phyloP scores from a whole-genome alignment of 2,888 invertebrate species.

The Lypha dubia region DNA sequence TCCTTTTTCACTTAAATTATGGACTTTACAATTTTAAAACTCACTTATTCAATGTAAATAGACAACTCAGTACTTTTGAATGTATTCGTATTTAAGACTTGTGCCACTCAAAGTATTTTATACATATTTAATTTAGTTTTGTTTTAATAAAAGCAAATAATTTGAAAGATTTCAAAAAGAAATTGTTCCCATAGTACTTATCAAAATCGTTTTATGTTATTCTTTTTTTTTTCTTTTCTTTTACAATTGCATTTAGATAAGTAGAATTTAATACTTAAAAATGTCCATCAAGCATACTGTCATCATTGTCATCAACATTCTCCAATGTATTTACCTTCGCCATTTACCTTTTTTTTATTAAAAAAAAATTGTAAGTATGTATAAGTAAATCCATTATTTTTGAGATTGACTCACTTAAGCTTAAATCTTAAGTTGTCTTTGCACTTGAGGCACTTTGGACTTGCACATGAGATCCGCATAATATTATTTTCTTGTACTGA shows the following conservation, averaged over 20 bases:
- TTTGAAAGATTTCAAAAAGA: no score
- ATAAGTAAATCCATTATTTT: conserved; percentile 1
- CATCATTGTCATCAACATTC: neutral
- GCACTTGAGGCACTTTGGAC: conserved; percentile 2
- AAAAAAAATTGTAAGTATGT: neutral
- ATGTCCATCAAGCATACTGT: neutral
- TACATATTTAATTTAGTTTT: no score
- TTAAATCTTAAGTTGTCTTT: conserved; percentile 1
- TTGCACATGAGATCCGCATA: neutral
- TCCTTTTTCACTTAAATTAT: no score
- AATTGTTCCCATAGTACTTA: no score
- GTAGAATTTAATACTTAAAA: neutral
- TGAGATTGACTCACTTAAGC: conserved; percentile 5
- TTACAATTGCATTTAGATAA: neutral
- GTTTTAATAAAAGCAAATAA: no score
- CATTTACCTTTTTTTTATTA: neutral
- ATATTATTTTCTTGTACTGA: neutral
- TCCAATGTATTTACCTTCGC: neutral
- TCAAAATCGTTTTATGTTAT: neutral
- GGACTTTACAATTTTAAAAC: no score
- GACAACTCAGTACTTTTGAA: no score
- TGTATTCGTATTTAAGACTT: no score
- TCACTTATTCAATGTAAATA: no score
- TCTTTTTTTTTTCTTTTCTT: neutral
- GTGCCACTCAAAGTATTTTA: no score